Evolutionary conservation across 2,888 invertebrate species (phyloP).

Genomic region (Caenorhabditis macrosperma): DNA sequence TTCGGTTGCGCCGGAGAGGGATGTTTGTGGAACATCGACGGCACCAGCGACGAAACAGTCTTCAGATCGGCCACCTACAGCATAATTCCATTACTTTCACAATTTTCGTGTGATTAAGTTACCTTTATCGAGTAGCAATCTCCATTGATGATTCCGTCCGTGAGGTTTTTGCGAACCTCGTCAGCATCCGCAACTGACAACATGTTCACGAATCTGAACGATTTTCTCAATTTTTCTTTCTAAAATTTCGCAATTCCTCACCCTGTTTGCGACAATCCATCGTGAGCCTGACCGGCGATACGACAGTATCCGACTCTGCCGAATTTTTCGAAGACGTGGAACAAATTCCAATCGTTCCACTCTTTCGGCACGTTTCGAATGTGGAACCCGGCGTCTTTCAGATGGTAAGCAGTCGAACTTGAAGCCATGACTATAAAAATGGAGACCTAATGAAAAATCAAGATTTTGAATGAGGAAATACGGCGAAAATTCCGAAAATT

Average conservation of each 20-base stretch:
- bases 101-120: no score
- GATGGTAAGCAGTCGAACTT: constrained; percentile 33
- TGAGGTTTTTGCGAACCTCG: constrained; percentile 30
- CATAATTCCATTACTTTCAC: no score
- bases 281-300: constrained; percentile 29
- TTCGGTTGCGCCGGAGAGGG: background rate
- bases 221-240: background rate
- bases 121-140: background rate
- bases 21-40: background rate
- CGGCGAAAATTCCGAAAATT: background rate
- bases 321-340: constrained; percentile 36
- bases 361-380: constrained; percentile 47
- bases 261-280: constrained; percentile 32
- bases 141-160: constrained; percentile 18
- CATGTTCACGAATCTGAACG: constrained; percentile 54
- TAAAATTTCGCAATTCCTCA: constrained; percentile 3
- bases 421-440: constrained; percentile 42
- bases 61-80: constrained; percentile 40
- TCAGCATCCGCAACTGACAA: constrained; percentile 37
- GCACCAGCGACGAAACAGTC: constrained; percentile 1
- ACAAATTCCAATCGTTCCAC: constrained; percentile 57
- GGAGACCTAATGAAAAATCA: background rate
- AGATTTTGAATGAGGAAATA: background rate
- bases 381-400: constrained; percentile 57
- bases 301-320: constrained; percentile 56